A percentile compares a stretch with the other conserved stretches of the same genome.
Conservation (phyloP, 2,888 invertebrate species). For the Ceriagrion tenellum region DNA sequence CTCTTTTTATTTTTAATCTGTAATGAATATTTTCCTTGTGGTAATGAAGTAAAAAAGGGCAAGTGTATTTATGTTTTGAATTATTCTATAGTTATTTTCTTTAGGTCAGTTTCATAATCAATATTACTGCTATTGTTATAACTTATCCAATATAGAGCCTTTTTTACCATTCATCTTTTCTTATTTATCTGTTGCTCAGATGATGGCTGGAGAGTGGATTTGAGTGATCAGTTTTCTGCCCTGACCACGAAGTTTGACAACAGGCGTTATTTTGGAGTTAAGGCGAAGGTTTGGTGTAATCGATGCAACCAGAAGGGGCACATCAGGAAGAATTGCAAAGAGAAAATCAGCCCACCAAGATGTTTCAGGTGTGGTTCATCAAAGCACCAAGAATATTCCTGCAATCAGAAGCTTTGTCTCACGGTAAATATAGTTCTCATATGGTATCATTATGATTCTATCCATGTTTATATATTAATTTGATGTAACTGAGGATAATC, state of each 20-base stretch:
- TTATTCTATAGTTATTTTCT: not conserved
- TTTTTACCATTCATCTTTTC: not conserved
- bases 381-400: not conserved
- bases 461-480: no score
- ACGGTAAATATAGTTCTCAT: not conserved
- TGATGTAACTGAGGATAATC: no score
- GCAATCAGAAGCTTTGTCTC: slow-evolving; percentile 34
- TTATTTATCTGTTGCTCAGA: not conserved
- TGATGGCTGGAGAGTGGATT: slow-evolving; percentile 42
- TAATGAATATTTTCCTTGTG: no score
- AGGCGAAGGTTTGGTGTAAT: not conserved
- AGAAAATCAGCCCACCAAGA: not conserved
- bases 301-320: slow-evolving; percentile 20
- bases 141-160: no score
- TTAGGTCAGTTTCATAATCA: no score
- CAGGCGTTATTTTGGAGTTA: slow-evolving; percentile 35
- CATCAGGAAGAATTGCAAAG: not conserved
- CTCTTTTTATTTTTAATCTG: no score
- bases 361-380: slow-evolving; percentile 39
- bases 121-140: not conserved
- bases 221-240: slow-evolving; percentile 16
- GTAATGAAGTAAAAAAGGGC: no score
- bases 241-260: slow-evolving; percentile 14
- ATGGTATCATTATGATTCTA: no score
- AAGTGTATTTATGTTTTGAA: no score